A percentile compares a stretch with the other conserved stretches of the same genome.
phyloP scores from a whole-genome alignment of 2,888 invertebrate species.

The Amphipoea oculea region DNA sequence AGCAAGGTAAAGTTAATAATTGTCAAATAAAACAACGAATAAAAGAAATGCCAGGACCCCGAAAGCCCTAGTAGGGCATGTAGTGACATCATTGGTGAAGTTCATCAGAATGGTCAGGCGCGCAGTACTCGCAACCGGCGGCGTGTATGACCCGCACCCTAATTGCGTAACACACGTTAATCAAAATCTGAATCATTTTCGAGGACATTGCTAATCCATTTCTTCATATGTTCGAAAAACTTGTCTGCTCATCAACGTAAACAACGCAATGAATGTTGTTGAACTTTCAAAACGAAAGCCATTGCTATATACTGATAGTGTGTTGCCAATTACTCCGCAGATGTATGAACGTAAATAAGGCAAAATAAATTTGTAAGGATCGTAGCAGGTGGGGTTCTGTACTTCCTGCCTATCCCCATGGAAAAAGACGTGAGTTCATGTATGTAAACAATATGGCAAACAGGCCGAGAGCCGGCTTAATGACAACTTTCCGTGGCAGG shows the following conservation, averaged over 20 bases:
- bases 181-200: neutral
- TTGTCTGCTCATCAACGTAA: neutral
- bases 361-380: neutral
- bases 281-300: neutral
- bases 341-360: neutral
- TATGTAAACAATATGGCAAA: too few relatives aligned
- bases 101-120: too few relatives aligned
- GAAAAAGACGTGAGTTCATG: too few relatives aligned
- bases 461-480: too few relatives aligned
- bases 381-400: neutral
- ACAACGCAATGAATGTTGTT: neutral
- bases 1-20: neutral
- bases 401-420: neutral
- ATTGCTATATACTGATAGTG: too few relatives aligned
- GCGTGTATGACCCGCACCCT: neutral
- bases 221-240: neutral
- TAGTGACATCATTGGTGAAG: neutral
- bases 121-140: too few relatives aligned
- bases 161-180: neutral
- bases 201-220: neutral
- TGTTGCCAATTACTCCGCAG: neutral
- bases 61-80: too few relatives aligned
- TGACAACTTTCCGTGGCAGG: too few relatives aligned
- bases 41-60: neutral
- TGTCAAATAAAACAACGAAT: neutral